Conservation (phyloP, 1,140 invertebrate species). For the Pseudachorutes palmiensis region DNA sequence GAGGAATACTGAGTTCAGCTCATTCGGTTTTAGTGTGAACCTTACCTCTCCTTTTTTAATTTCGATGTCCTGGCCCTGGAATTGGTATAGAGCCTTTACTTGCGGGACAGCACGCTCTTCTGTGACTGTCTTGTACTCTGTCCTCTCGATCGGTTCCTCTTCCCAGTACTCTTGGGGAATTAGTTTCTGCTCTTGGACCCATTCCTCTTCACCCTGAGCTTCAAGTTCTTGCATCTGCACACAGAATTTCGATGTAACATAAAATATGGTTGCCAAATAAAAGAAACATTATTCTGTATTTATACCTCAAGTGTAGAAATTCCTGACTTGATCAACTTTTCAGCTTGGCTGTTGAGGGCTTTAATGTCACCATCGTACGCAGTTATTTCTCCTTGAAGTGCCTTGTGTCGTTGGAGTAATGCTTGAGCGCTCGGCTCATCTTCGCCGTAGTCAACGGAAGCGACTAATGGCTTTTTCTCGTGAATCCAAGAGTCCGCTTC, state of each 20-base stretch:
- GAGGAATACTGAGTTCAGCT: too few species aligned
- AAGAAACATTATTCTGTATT: constrained; percentile 10
- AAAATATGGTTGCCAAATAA: constrained; percentile 16
- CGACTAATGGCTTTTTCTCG: constrained; percentile 79
- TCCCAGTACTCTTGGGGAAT: constrained; percentile 85
- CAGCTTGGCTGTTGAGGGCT: constrained; percentile 74
- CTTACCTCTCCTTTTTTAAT: constrained; percentile 81
- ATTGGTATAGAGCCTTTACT: constrained; percentile 76
- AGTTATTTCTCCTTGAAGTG: constrained; percentile 81
- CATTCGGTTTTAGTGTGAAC: too few species aligned
- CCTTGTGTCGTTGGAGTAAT: constrained; percentile 72
- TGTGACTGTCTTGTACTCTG: constrained; percentile 71
- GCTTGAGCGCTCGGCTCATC: constrained; percentile 84
- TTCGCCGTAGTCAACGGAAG: constrained; percentile 76
- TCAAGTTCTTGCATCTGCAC: constrained; percentile 51
- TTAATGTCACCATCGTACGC: constrained; percentile 84
- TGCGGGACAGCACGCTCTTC: constrained; percentile 83
- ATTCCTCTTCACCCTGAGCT: constrained; percentile 53
- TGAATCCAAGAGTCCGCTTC: constrained; percentile 96
- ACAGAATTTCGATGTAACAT: neutral
- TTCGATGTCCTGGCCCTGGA: constrained; percentile 85
- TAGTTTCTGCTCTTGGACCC: constrained; percentile 50
- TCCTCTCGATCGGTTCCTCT: constrained; percentile 74
- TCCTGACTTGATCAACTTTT: constrained; percentile 67
- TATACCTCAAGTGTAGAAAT: constrained; percentile 62